Percentiles rank a stretch among this genome's conserved stretches.
Evolutionary conservation across 2,113 vertebrate genomes (phyloP).

Genomic region (Vulpes ferrilata): DNA sequence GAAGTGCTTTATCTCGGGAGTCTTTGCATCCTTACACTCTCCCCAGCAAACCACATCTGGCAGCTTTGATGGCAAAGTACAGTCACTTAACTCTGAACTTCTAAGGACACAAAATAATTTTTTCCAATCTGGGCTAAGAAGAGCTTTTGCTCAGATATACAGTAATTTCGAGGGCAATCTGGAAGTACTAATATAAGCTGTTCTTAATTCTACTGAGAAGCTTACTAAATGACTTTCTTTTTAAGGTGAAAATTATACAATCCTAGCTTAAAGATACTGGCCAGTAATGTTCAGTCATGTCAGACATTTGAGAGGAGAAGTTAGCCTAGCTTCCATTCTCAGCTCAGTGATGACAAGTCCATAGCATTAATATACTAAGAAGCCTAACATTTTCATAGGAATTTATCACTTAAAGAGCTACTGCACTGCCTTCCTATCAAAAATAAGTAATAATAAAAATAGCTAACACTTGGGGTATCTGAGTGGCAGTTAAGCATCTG

Average conservation of each 20-base stretch:
- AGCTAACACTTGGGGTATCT: not conserved
- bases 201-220: constrained; percentile 10
- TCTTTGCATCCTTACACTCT: not conserved
- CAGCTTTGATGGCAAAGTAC: not conserved
- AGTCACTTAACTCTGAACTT: not conserved
- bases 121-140: not conserved
- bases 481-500: not conserved
- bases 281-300: not conserved
- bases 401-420: not conserved
- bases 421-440: not conserved
- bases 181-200: not conserved
- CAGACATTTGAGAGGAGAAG: not conserved
- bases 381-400: not conserved
- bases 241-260: constrained; percentile 43
- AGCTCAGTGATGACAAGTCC: not conserved
- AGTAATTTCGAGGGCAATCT: not conserved
- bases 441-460: not conserved
- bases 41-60: not conserved
- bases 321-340: not conserved
- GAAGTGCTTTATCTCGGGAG: not conserved
- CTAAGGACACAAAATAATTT: not conserved
- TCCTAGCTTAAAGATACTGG: not conserved
- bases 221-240: not conserved
- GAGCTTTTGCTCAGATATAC: not conserved
- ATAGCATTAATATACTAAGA: not conserved